phyloP scores from a whole-genome alignment of 2,888 invertebrate species.

The Schrankia costaestrigalis region DNA sequence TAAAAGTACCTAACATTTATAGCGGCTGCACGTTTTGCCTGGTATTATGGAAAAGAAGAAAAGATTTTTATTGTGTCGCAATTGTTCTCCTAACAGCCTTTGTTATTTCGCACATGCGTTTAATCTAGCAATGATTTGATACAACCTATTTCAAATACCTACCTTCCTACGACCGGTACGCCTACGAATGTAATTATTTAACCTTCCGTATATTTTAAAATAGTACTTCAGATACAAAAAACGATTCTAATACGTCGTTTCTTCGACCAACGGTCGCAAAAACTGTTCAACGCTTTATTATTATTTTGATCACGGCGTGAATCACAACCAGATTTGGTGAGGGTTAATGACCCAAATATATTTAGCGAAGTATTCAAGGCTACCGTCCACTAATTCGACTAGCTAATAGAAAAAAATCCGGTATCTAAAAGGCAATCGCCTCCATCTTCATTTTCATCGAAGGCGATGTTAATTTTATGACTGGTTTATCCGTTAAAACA shows the following conservation, averaged over 20 bases:
- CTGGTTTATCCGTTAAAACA: constrained; percentile 47
- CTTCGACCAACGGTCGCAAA: constrained; percentile 68
- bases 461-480: constrained; percentile 47
- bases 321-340: constrained; percentile 77
- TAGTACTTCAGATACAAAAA: constrained; percentile 50
- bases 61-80: constrained; percentile 33
- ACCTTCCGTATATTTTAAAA: constrained; percentile 62
- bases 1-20: no score
- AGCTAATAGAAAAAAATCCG: constrained; percentile 62
- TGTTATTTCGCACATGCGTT: constrained; percentile 38
- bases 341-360: constrained; percentile 80
- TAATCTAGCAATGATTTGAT: constrained; percentile 33
- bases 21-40: constrained; percentile 19
- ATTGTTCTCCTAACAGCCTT: constrained; percentile 39
- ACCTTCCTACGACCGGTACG: constrained; percentile 46
- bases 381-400: constrained; percentile 65
- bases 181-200: constrained; percentile 57
- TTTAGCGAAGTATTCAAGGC: constrained; percentile 77
- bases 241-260: constrained; percentile 56
- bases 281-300: constrained; percentile 75
- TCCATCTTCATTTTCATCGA: constrained; percentile 29
- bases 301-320: constrained; percentile 76
- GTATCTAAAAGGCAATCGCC: constrained; percentile 55
- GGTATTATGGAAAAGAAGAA: constrained; percentile 38
- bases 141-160: constrained; percentile 28